Conservation (phyloP, 2,113 vertebrate genomes). For the Spea bombifrons region DNA sequence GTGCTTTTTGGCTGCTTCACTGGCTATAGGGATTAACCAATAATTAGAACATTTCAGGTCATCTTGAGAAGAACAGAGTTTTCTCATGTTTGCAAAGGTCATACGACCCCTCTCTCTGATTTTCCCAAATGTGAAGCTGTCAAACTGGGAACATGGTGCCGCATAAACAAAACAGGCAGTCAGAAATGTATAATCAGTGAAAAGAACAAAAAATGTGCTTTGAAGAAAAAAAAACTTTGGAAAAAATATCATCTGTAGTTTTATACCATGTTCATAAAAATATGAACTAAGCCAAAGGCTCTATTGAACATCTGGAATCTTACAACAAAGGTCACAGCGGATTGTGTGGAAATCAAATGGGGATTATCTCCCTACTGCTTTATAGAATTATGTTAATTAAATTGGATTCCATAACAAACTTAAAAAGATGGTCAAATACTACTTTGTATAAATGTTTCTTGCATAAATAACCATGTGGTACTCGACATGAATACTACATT, state of each 20-base stretch:
- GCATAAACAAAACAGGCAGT: slow-evolving; percentile 50
- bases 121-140: slow-evolving; percentile 60
- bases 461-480: no score
- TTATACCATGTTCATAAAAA: no score
- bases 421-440: no score
- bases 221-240: not conserved
- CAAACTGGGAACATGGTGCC: slow-evolving; percentile 35
- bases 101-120: slow-evolving; percentile 57
- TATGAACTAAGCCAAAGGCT: no score
- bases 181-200: slow-evolving; percentile 4
- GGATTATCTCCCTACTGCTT: no score
- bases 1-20: slow-evolving; percentile 75
- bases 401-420: no score
- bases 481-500: no score
- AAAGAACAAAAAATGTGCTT: not conserved
- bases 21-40: slow-evolving; percentile 78
- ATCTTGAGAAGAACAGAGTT: slow-evolving; percentile 76
- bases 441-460: no score
- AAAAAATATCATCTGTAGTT: not conserved
- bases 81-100: slow-evolving; percentile 66
- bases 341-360: no score
- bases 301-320: no score
- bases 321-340: no score
- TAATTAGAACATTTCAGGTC: slow-evolving; percentile 91
- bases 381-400: no score